These are phyloP conservation scores for Dicranocentrus wangi DNA, from an alignment of 2,888 invertebrate genomes.

Conservation along the genomic window DNA sequence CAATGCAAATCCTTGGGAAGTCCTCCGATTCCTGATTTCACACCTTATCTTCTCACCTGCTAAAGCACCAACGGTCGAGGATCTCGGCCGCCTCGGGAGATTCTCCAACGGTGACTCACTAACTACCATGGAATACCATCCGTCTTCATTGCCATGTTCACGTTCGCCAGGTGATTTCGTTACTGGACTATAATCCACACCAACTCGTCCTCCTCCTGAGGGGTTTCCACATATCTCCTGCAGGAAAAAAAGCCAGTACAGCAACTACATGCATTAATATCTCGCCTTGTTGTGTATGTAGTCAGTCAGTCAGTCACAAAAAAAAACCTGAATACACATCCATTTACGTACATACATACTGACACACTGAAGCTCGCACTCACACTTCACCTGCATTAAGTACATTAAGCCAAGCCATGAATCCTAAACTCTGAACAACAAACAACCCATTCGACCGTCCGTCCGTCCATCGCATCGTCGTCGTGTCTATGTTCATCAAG, in stretches of 20 bases:
- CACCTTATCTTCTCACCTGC: slow-evolving; percentile 72
- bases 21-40: slow-evolving; percentile 68
- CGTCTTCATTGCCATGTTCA: slow-evolving; percentile 39
- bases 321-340: slow-evolving; percentile 21
- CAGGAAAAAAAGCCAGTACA: slow-evolving; percentile 27
- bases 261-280: not conserved
- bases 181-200: slow-evolving; percentile 50
- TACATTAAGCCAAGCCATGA: slow-evolving; percentile 2
- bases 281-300: not conserved
- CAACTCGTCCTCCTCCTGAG: slow-evolving; percentile 50
- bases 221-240: slow-evolving; percentile 62
- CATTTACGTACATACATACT: not conserved
- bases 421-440: slow-evolving; percentile 23
- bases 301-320: not conserved
- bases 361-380: not conserved
- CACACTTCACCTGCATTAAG: slow-evolving; percentile 8
- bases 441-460: slow-evolving; percentile 34
- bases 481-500: slow-evolving; percentile 9
- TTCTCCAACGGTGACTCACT: slow-evolving; percentile 66
- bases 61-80: slow-evolving; percentile 72
- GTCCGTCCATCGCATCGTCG: too few species aligned
- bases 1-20: slow-evolving; percentile 46
- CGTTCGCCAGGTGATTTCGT: slow-evolving; percentile 58
- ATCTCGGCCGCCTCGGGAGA: slow-evolving; percentile 67
- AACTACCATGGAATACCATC: slow-evolving; percentile 60